Conservation (phyloP, 2,113 vertebrate species). For the Coregonus clupeaformis region DNA sequence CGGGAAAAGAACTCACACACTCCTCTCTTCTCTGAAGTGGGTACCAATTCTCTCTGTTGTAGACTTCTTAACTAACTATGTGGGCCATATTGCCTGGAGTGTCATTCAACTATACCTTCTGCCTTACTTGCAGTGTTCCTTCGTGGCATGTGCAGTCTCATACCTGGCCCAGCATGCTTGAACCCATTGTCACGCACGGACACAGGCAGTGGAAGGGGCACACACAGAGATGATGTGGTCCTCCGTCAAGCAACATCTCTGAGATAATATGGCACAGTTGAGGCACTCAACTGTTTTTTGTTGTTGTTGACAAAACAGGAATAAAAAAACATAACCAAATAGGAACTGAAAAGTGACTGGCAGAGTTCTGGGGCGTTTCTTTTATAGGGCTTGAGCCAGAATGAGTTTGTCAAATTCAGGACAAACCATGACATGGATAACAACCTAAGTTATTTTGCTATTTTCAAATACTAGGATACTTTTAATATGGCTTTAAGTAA, state of each 20-base stretch:
- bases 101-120: too few relatives aligned
- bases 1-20: slow-evolving; percentile 14
- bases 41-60: slow-evolving; percentile 28
- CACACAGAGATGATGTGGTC: neutral
- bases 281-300: too few relatives aligned
- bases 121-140: slow-evolving; percentile 8
- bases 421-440: too few relatives aligned
- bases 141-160: neutral
- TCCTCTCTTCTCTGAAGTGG: slow-evolving; percentile 31
- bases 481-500: too few relatives aligned
- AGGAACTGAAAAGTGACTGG: too few relatives aligned
- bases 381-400: too few relatives aligned
- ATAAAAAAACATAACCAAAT: too few relatives aligned
- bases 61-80: slow-evolving; percentile 26
- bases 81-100: slow-evolving; percentile 27
- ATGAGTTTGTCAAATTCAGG: too few relatives aligned
- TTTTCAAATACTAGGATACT: too few relatives aligned
- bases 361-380: too few relatives aligned
- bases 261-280: neutral
- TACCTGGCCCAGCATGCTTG: neutral
- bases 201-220: neutral
- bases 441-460: too few relatives aligned
- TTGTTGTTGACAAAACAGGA: too few relatives aligned
- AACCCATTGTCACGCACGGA: neutral
- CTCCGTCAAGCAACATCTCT: neutral